Evolutionary conservation across 1,140 invertebrate species (phyloP).

Genomic region (Heliconius melpomene): DNA sequence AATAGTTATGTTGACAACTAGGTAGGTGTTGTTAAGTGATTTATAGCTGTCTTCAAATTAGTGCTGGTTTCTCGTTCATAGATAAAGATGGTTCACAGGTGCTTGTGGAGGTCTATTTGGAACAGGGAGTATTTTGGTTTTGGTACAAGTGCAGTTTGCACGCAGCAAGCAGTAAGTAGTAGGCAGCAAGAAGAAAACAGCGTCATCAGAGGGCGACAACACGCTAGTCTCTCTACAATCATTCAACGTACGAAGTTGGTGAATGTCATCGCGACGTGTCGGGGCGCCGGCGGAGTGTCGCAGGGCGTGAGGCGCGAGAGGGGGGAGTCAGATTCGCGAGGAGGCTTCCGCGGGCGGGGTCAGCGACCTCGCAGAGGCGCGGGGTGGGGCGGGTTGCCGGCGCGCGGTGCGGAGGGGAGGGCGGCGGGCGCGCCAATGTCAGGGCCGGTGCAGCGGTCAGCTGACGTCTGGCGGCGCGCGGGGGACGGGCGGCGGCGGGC

Average conservation of each 20-base stretch:
- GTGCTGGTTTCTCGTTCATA: too few species aligned
- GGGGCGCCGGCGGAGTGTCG: constrained; percentile 35
- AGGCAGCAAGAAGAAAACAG: constrained; percentile 21
- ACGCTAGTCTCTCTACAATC: constrained; percentile 29
- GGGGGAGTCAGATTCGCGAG: constrained; percentile 67
- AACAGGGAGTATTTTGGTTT: neutral
- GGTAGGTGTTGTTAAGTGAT: too few species aligned
- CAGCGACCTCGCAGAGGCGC: constrained; percentile 61
- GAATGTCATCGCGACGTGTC: constrained; percentile 50
- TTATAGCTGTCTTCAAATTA: too few species aligned
- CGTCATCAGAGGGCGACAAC: neutral
- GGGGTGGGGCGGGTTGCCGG: constrained; percentile 53
- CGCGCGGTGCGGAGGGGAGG: constrained; percentile 36
- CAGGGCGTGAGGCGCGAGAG: constrained; percentile 22
- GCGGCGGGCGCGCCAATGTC: constrained; percentile 75
- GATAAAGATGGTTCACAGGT: neutral
- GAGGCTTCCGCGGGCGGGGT: constrained; percentile 77
- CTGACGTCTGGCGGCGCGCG: constrained; percentile 78
- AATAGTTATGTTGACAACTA: neutral
- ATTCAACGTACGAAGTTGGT: constrained; percentile 53
- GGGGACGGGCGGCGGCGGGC: constrained; percentile 67
- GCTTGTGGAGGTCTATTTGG: neutral
- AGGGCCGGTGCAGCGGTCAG: constrained; percentile 79
- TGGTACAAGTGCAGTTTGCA: neutral
- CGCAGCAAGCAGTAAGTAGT: neutral